phyloP scores from a whole-genome alignment of 1,140 invertebrate species.

The Drosophila mojavensis region DNA sequence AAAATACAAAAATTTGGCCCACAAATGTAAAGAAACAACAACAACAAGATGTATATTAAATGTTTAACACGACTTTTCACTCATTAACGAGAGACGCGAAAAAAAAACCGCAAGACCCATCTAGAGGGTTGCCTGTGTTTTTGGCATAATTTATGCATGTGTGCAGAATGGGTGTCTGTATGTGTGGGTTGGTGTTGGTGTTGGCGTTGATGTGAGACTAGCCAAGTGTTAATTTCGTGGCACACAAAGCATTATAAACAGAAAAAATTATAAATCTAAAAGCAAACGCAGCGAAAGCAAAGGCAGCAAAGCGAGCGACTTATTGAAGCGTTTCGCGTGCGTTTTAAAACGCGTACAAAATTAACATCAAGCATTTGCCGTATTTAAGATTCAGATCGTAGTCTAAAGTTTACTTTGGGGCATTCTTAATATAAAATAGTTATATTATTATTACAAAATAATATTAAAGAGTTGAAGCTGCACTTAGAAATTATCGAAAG shows the following conservation, averaged over 20 bases:
- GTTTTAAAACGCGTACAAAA: conserved; percentile 10
- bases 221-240: conserved; percentile 74
- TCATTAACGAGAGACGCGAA: conserved; percentile 54
- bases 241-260: conserved; percentile 34
- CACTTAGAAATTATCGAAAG: too few species aligned
- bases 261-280: conserved; percentile 9
- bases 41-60: conserved; percentile 71
- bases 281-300: background rate
- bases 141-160: conserved; percentile 79
- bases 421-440: too few species aligned
- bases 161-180: conserved; percentile 32
- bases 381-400: too few species aligned
- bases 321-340: conserved; percentile 32
- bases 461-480: too few species aligned
- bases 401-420: too few species aligned
- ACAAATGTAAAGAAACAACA: conserved; percentile 30
- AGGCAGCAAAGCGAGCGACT: background rate
- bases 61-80: conserved; percentile 79
- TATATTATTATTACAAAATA: too few species aligned
- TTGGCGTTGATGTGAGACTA: conserved; percentile 25
- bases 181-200: background rate
- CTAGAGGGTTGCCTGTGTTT: conserved; percentile 64
- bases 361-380: too few species aligned
- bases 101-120: conserved; percentile 48
- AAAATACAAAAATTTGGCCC: conserved; percentile 18